A percentile compares a stretch with the other conserved stretches of the same genome.
phyloP scores from a whole-genome alignment of 2,113 vertebrate species.

The Oreotragus oreotragus region DNA sequence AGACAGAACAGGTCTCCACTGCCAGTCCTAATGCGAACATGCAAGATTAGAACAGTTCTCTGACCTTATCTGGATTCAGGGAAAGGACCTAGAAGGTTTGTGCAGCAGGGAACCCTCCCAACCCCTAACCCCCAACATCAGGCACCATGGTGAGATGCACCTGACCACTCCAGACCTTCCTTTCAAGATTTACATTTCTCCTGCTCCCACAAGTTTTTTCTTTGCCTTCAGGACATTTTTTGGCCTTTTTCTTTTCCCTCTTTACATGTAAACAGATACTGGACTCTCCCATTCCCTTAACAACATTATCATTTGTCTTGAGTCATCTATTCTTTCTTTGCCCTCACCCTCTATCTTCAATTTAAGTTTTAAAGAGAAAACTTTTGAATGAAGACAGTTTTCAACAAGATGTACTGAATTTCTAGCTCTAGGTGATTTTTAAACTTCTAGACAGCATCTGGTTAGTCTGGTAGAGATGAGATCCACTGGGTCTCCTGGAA shows the following conservation, averaged over 20 bases:
- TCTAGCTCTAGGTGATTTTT: neutral
- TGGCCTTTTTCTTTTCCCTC: neutral
- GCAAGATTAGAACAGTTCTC: neutral
- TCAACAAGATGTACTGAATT: neutral
- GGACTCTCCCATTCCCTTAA: neutral
- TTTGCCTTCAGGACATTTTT: neutral
- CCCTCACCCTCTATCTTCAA: neutral
- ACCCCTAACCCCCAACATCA: neutral
- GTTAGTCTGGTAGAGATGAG: no score
- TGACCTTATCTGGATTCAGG: neutral
- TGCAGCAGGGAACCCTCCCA: neutral
- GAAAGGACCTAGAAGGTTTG: neutral
- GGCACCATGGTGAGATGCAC: rapidly evolving
- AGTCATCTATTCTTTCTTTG: neutral
- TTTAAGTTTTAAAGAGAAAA: neutral
- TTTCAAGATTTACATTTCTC: neutral
- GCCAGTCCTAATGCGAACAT: neutral
- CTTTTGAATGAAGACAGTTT: neutral
- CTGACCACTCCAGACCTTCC: neutral
- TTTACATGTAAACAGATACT: neutral
- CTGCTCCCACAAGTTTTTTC: neutral
- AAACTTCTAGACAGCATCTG: neutral
- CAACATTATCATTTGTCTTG: neutral
- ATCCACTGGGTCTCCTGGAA: no score
- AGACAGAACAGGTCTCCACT: neutral